Percentiles rank a stretch among this genome's conserved stretches.
These are phyloP conservation scores for Carposina sasakii DNA, from an alignment of 1,140 invertebrate genomes.

Conservation along the genomic window DNA sequence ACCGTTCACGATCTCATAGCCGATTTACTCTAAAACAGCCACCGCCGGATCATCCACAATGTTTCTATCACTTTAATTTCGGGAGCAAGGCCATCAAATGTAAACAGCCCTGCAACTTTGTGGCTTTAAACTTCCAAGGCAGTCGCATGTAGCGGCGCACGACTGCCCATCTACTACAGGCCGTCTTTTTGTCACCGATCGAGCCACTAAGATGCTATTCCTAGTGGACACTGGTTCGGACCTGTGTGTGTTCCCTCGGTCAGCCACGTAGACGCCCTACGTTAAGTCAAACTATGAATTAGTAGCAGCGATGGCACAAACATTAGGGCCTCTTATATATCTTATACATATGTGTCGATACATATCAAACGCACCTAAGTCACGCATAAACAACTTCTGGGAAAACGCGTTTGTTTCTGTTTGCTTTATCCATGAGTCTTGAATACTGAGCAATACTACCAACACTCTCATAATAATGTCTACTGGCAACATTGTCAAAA, in stretches of 20 bases:
- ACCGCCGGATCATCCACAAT: background rate
- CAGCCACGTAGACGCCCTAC: no score
- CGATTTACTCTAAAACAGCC: background rate
- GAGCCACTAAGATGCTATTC: background rate
- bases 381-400: no score
- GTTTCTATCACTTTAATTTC: background rate
- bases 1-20: background rate
- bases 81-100: background rate
- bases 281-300: no score
- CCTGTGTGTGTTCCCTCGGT: background rate
- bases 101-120: background rate
- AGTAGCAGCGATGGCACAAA: no score
- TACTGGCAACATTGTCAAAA: no score
- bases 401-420: no score
- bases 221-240: background rate
- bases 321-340: no score
- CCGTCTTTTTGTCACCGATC: background rate
- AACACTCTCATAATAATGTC: no score
- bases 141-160: background rate
- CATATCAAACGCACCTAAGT: no score
- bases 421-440: no score
- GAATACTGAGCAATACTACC: no score
- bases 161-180: background rate
- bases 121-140: background rate
- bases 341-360: no score